These are phyloP conservation scores for Tholera decimalis DNA, from an alignment of 2,888 invertebrate species.

Conservation along the genomic window DNA sequence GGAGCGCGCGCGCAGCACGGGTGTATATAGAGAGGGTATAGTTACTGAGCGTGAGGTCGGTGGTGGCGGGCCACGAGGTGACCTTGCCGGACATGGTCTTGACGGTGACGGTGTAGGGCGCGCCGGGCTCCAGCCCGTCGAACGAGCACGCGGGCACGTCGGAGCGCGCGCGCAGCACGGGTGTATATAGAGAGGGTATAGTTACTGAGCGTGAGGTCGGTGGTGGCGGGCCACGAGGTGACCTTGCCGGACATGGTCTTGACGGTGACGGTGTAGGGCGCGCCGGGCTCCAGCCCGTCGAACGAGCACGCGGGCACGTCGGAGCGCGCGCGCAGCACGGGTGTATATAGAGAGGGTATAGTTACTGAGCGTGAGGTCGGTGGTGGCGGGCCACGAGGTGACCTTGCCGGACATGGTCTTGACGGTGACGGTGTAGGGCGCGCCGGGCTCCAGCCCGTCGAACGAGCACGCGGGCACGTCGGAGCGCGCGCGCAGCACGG, in stretches of 20 bases:
- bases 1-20: conserved; percentile 93
- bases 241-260: conserved; percentile 99
- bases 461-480: conserved; percentile 94
- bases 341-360: too few relatives aligned
- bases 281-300: conserved; percentile 96
- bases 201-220: conserved; percentile 98
- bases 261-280: conserved; percentile 97
- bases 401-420: conserved; percentile 99
- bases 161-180: conserved; percentile 93
- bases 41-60: conserved; percentile 98
- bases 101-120: conserved; percentile 97
- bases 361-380: conserved; percentile 98
- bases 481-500: conserved; percentile 93
- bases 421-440: conserved; percentile 97
- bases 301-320: conserved; percentile 94
- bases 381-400: conserved; percentile 97
- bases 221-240: conserved; percentile 97
- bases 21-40: too few relatives aligned
- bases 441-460: conserved; percentile 96
- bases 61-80: conserved; percentile 97
- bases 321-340: conserved; percentile 93
- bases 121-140: conserved; percentile 96
- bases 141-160: conserved; percentile 94
- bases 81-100: conserved; percentile 99
- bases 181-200: too few relatives aligned